Percentiles rank a stretch among this genome's conserved stretches.
phyloP scores from a whole-genome alignment of 2,797 vertebrate species.

The Tarsius wallacei region DNA sequence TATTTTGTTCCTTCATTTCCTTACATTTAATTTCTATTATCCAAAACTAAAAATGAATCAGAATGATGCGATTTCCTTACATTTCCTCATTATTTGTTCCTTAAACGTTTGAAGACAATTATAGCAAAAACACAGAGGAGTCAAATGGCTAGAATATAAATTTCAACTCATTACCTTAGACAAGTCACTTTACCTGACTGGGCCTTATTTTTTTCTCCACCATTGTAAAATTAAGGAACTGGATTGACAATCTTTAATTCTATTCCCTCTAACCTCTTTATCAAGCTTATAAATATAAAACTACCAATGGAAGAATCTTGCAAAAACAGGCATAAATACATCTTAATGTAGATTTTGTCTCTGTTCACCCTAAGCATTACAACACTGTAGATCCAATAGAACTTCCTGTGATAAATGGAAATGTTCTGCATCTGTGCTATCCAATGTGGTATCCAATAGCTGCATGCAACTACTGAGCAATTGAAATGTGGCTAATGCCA shows the following conservation, averaged over 20 bases:
- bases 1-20: slow-evolving; percentile 21
- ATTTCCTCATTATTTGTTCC: slow-evolving; percentile 33
- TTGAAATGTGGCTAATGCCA: background rate
- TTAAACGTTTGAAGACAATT: slow-evolving; percentile 20
- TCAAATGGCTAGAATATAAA: background rate
- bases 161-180: background rate
- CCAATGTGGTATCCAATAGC: background rate
- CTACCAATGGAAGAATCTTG: background rate
- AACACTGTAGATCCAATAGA: background rate
- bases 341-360: slow-evolving; percentile 35
- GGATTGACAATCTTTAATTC: background rate
- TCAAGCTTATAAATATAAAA: slow-evolving; percentile 30
- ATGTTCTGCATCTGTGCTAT: background rate
- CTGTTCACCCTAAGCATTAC: background rate
- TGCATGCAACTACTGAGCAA: background rate
- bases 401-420: background rate
- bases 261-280: slow-evolving; percentile 5
- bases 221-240: background rate
- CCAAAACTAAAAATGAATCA: slow-evolving; percentile 25
- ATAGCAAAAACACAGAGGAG: slow-evolving; percentile 4
- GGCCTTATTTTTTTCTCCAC: background rate
- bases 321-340: background rate
- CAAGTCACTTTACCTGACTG: background rate
- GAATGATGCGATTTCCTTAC: slow-evolving; percentile 15
- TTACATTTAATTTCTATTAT: slow-evolving; percentile 28